Base-by-base conservation (phyloP, 2,113 vertebrate species). In the Solenodon paradoxus region DNA sequence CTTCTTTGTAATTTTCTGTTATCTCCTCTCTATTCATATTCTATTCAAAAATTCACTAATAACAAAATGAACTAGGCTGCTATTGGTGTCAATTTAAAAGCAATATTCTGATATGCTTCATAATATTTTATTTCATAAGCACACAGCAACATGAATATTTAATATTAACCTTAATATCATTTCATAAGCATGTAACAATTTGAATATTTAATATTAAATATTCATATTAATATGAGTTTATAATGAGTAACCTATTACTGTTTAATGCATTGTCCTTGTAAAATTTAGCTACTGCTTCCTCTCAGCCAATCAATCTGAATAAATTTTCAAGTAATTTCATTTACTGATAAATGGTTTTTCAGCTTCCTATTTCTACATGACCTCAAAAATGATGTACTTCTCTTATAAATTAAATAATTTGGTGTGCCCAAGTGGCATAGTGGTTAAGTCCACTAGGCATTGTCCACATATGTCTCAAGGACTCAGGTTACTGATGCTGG, bases 81-180 rank as follows among this genome's bases (percentile, higher is more conserved):
- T 78, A 66, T 93, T 92, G 83, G 80, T 96, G 59, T 66, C 90
- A 85, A 87, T 90, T 96, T 92, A 89, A 93, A 96, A 96, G 47
- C 45, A 95, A 92, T 95, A 80, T 95, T 88, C 84, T 77, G 28
- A 75, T 80, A 87, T 90, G 74, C 28, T 88, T 92, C 51, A 95
- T 88, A 86, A 92, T 94, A 92, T 81, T 92, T 15, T 88, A 47
- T 88, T 92, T 92, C 32, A 92, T 94, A 90, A 85, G 49, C 42
- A 95, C 12, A 87, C 96, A 79, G 40, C 42, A 77, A 75, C 74
- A 95, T 93, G 82, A 91, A 83, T 92, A 85, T 88, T 86, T 94
- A 88, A 91, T 94, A 47, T 91, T 61, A 89, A 69, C 20, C 35
- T 82, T 95, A 38, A 90, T 94, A 89, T 86, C 17, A 78, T n/a